Evolutionary conservation across 1,140 invertebrate genomes (phyloP), one percentile per base, ranked within the genome.

Genomic region (Sinella curviseta): DNA sequence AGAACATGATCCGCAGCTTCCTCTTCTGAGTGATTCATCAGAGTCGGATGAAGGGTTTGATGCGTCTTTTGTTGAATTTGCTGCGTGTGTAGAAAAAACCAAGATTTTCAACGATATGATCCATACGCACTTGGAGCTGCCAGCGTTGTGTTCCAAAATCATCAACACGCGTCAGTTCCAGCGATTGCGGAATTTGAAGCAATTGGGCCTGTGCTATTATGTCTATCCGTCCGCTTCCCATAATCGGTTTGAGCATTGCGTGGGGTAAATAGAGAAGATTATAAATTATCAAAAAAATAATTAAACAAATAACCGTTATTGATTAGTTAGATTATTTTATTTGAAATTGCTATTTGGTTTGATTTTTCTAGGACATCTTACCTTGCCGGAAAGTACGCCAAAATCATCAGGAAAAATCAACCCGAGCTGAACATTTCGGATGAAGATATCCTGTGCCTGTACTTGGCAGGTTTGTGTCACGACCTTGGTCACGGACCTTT

Each of bases 401-500:
- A 80, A 30, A 82, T 83, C 14, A 76, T 90, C 8, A 77, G 83
- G 33, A 34, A 82, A 12, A 83, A 85, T 28, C 89, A 90, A 78
- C 88, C 88, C 20, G 87, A 89, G 80, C 79, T 89, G 28, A 75
- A 84, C 39, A 75, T 75, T 48, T 85, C 81, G 4, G 82, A 85
- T 2, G 80, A 80, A 55, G 89, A 90, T 81, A 82, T 88, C 35
- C 76, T 90, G 2, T 91, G 89, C 85, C 86, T 92, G 4, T 81
- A 89, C 83, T 87, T 93, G 48, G 92, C 91, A 65, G 92, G 90
- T 0, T 87, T 93, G 0, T 90, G 91, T 78, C 92, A 93, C 86
- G 92, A 93, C 84, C 82, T 93, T 1, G 92, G 91, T 34, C 92
- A 92, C 85, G 91, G 92, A 1, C 91, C 92, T 1, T 91, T 91